These are phyloP conservation scores for Drosophila willistoni DNA, from an alignment of 1,140 invertebrate genomes.

Conservation along the genomic window DNA sequence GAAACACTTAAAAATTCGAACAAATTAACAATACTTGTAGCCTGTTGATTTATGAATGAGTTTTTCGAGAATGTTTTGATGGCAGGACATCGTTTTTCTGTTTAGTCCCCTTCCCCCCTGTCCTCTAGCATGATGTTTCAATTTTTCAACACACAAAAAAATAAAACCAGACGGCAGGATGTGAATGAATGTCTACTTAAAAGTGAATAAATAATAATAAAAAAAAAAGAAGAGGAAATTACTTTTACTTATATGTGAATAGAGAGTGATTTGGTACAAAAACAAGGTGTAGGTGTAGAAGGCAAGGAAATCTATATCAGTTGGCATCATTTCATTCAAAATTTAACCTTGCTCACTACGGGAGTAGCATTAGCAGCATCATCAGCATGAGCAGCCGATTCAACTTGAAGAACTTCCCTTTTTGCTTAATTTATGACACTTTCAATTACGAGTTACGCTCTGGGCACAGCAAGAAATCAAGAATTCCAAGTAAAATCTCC, in stretches of 20 bases:
- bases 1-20: conserved; percentile 62
- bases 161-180: conserved; percentile 27
- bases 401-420: conserved; percentile 46
- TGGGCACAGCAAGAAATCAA: conserved; percentile 38
- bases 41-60: conserved; percentile 75
- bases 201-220: conserved; percentile 71
- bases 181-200: conserved; percentile 57
- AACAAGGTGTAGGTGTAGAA: not conserved
- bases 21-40: conserved; percentile 70
- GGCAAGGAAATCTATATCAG: conserved; percentile 37
- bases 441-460: conserved; percentile 44
- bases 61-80: conserved; percentile 43
- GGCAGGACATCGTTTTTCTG: conserved; percentile 59
- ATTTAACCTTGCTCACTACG: conserved; percentile 25
- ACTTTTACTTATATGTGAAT: conserved; percentile 10
- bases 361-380: conserved; percentile 57
- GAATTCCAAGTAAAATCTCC: conserved; percentile 49
- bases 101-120: not conserved
- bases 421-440: conserved; percentile 62
- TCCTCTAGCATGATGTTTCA: conserved; percentile 48
- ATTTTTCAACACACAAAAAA: conserved; percentile 28
- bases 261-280: not conserved
- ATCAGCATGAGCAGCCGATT: conserved; percentile 39
- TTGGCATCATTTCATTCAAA: conserved; percentile 30
- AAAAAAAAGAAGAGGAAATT: conserved; percentile 29